A percentile compares a stretch with the other conserved stretches of the same genome.
phyloP scores from a whole-genome alignment of 2,113 vertebrate genomes.

The Microcebus tavaratra region DNA sequence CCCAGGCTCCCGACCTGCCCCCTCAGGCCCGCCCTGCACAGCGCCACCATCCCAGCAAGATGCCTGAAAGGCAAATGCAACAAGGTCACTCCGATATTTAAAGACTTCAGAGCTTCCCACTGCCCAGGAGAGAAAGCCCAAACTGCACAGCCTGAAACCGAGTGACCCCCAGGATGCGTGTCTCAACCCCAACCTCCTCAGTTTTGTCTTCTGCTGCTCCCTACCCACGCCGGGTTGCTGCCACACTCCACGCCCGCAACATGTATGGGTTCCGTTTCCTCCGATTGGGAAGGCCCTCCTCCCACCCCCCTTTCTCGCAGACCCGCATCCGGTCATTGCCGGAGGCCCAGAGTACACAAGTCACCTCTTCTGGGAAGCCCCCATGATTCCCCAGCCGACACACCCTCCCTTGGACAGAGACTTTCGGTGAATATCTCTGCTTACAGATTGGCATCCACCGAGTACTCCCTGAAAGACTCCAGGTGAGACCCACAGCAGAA shows the following conservation, averaged over 20 bases:
- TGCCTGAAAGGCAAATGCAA: not conserved
- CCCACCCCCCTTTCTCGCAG: too few species aligned
- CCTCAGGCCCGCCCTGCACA: not conserved
- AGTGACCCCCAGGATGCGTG: too few species aligned
- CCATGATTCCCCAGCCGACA: not conserved
- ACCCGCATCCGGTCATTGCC: not conserved
- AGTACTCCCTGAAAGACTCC: too few species aligned
- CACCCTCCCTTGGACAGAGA: not conserved
- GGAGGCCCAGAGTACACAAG: too few species aligned
- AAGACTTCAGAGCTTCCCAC: not conserved
- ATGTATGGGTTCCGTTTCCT: accelerated
- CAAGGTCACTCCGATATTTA: not conserved
- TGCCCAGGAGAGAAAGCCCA: not conserved
- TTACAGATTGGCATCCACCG: not conserved
- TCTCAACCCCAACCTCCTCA: not conserved
- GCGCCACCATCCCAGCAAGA: not conserved
- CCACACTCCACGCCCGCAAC: too few species aligned
- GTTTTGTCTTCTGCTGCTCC: too few species aligned
- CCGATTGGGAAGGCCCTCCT: not conserved
- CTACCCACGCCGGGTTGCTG: accelerated
- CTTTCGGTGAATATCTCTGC: not conserved
- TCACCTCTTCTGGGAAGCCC: not conserved
- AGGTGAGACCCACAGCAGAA: not conserved
- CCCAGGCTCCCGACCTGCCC: too few species aligned
- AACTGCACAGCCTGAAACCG: not conserved